Conservation (phyloP, 37 sponge, comb jelly and placozoan species). For the Eunapius fragilis region DNA sequence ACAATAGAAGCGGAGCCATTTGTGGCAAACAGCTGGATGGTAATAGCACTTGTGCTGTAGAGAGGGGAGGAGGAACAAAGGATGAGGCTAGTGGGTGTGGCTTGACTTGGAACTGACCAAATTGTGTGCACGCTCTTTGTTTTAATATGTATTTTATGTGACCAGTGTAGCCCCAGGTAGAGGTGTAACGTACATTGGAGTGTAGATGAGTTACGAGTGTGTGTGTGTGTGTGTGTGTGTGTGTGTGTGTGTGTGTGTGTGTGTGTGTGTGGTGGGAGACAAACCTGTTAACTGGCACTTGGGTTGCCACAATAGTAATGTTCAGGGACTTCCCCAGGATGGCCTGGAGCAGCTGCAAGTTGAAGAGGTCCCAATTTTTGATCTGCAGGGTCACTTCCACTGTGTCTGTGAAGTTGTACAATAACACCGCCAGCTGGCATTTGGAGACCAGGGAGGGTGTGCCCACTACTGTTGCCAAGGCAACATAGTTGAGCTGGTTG, state of each 20-base stretch:
- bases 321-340: not conserved
- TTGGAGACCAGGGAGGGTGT: not conserved
- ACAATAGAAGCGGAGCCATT: constrained; percentile 4
- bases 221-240: not conserved
- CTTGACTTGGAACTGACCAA: no score
- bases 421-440: constrained; percentile 7
- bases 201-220: no score
- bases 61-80: not conserved
- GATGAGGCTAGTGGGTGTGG: not conserved
- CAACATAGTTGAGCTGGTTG: not conserved
- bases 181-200: no score
- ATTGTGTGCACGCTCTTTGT: no score
- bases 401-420: constrained; percentile 34
- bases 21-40: not conserved
- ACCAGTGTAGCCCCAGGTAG: no score
- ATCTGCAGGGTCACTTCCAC: constrained; percentile 5
- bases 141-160: no score
- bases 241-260: not conserved
- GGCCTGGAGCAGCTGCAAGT: not conserved
- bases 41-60: not conserved
- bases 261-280: not conserved
- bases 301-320: not conserved
- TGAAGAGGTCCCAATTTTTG: not conserved
- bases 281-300: not conserved
- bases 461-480: not conserved